A percentile compares a stretch with the other conserved stretches of the same genome.
These are phyloP conservation scores for Clarias batrachus DNA, from an alignment of 2,113 vertebrate species.

Conservation along the genomic window DNA sequence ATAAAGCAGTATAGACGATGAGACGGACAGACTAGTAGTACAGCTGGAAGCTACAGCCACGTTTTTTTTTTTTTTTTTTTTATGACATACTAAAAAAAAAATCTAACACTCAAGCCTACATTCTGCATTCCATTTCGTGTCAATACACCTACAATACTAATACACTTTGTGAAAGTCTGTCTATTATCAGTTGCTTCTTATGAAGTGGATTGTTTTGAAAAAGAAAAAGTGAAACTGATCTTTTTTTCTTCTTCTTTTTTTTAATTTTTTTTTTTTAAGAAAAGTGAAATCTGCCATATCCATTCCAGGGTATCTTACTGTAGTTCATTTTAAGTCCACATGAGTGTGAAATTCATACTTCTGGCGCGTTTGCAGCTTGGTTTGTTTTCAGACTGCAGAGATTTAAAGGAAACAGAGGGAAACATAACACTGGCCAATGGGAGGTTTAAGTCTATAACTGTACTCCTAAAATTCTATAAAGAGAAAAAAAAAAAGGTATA, in stretches of 20 bases:
- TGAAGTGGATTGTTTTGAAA: not conserved
- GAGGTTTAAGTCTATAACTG: not conserved
- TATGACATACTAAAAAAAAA: not conserved
- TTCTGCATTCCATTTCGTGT: not conserved
- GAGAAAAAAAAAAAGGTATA: not conserved
- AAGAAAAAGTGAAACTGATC: not conserved
- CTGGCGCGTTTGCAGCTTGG: not conserved
- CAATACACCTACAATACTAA: not conserved
- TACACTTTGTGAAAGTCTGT: not conserved
- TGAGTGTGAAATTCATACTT: not conserved
- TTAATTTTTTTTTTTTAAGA: too few species aligned
- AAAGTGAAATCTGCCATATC: not conserved
- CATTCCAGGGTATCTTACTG: not conserved
- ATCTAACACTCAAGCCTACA: not conserved
- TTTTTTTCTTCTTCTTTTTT: not conserved
- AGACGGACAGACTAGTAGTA: conserved; percentile 42
- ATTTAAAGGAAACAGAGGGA: not conserved
- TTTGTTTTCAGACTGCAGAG: not conserved
- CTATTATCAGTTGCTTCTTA: not conserved
- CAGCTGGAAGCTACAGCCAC: conserved; percentile 52
- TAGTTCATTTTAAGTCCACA: not conserved
- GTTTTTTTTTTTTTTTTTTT: not conserved
- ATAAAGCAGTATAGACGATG: too few species aligned
- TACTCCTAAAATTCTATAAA: not conserved
- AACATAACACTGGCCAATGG: not conserved